Conservation (phyloP, 2,888 invertebrate species). For the Teleiodes luculella region DNA sequence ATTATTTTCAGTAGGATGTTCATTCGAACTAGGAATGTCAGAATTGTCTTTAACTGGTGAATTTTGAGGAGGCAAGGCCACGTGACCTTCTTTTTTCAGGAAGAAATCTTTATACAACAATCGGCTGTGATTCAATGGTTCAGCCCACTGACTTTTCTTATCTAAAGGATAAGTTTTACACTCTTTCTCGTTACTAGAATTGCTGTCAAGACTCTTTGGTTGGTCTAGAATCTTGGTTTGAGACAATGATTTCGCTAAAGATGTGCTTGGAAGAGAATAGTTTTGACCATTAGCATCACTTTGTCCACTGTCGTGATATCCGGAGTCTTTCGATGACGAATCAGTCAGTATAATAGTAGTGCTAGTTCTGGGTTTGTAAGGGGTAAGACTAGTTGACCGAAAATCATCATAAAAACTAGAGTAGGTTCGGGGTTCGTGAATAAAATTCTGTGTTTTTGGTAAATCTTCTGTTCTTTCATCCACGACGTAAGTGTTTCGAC, state of each 20-base stretch:
- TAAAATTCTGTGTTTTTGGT: constrained; percentile 35
- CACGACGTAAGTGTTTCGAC: constrained; percentile 31
- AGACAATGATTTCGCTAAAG: constrained; percentile 44
- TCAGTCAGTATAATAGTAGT: constrained; percentile 58
- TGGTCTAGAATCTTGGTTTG: constrained; percentile 45
- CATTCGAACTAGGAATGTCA: not conserved
- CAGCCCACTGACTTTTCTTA: constrained; percentile 47
- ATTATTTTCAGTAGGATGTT: constrained; percentile 25
- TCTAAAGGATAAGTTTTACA: constrained; percentile 45
- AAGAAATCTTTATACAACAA: constrained; percentile 71
- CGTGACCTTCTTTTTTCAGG: constrained; percentile 61
- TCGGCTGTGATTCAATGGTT: constrained; percentile 67
- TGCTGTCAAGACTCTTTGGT: constrained; percentile 62
- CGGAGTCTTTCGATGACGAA: constrained; percentile 69
- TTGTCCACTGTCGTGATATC: constrained; percentile 59
- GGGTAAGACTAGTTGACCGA: constrained; percentile 36
- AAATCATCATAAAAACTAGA: constrained; percentile 65
- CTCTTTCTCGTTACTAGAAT: constrained; percentile 50
- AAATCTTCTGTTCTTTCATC: constrained; percentile 36
- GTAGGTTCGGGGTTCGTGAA: constrained; percentile 54
- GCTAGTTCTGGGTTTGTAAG: constrained; percentile 48
- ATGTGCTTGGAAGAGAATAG: constrained; percentile 55
- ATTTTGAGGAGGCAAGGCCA: constrained; percentile 60
- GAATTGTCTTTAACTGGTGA: constrained; percentile 43
- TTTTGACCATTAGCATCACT: constrained; percentile 56